Base-by-base conservation (phyloP, 1,140 invertebrate species). In the Brachionus manjavacas region DNA sequence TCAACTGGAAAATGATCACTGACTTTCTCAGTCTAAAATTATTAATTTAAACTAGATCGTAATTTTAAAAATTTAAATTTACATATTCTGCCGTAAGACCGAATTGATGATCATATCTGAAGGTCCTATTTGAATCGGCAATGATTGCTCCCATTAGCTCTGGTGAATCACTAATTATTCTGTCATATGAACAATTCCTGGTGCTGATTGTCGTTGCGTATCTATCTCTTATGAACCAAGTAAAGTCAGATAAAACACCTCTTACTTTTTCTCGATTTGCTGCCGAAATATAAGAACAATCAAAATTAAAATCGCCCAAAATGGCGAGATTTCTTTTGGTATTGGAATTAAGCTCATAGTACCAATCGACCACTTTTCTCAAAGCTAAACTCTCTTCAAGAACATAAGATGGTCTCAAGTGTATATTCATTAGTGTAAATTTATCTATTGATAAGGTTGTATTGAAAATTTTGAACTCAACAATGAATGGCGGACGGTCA, bases 261-360 rank as follows among this genome's bases (percentile, higher is more conserved):
- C 28, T 31, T n/a, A 80, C 76, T 28, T 31, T 39, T 6, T 80
- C 12, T 8, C 76, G 20, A 64, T 80, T 49, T 35, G 43, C n/a
- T 52, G 25, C 28, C 20, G 76, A 80, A 25, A 80, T 80, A 11
- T 80, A 80, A 60, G 28, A 52, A 39, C 76, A 80, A 23, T 55
- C 76, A 64, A 80, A 52, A 64, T 80, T 80, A 55, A 80, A 60
- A 64, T 80, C 76, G 7, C 76, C 76, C n/a, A 80, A 60, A 28
- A 80, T 55, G 11, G 16, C 46, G 7, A 80, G 20, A 80, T 80
- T 3, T 39, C 41, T 72, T 20, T 41, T 41, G 9, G 9, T 72
- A 23, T 41, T 41, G 16, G 31, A 35, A 68, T 39, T 68, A 16
- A 39, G 25, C 11, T 14, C 9, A 14, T 31, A 41, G 11, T 72